These are phyloP conservation scores for Ophthalmotilapia sp. DNA, from an alignment of 2,113 vertebrate species.

Conservation along the genomic window DNA sequence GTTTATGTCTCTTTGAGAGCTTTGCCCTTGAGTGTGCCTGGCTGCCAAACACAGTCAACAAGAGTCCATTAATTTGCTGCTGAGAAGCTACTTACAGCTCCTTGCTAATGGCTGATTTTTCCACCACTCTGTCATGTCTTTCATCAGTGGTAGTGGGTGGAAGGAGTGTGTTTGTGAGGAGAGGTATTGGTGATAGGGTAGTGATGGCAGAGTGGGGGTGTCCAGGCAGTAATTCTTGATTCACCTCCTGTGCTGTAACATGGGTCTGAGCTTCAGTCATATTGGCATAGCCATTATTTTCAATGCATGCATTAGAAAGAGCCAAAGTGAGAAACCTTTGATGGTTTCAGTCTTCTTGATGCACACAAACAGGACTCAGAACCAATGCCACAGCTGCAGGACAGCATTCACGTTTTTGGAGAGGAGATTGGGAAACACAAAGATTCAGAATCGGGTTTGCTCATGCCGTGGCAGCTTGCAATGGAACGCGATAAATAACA, in stretches of 20 bases:
- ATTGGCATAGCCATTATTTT: conserved; percentile 22
- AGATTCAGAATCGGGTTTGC: background rate
- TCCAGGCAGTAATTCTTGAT: background rate
- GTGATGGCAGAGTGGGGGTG: background rate
- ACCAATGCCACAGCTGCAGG: background rate
- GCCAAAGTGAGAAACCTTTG: background rate
- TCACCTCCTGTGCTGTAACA: background rate
- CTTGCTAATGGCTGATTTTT: conserved; percentile 19
- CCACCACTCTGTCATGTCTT: background rate
- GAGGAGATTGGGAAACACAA: background rate
- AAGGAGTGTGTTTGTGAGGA: background rate
- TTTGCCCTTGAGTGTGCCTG: background rate
- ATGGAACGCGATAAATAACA: background rate
- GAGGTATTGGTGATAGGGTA: background rate
- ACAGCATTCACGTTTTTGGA: background rate
- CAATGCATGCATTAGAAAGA: background rate
- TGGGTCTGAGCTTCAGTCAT: background rate
- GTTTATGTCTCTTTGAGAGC: conserved; percentile 9
- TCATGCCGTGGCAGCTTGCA: background rate
- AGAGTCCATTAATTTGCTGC: conserved; percentile 23
- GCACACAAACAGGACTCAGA: background rate
- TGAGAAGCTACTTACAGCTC: conserved; percentile 3
- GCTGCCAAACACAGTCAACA: background rate
- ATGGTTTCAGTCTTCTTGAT: conserved; percentile 12
- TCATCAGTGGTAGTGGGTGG: conserved; percentile 11